Base-by-base conservation (phyloP, 1,140 invertebrate species). In the Zaprionus lachaisei region DNA sequence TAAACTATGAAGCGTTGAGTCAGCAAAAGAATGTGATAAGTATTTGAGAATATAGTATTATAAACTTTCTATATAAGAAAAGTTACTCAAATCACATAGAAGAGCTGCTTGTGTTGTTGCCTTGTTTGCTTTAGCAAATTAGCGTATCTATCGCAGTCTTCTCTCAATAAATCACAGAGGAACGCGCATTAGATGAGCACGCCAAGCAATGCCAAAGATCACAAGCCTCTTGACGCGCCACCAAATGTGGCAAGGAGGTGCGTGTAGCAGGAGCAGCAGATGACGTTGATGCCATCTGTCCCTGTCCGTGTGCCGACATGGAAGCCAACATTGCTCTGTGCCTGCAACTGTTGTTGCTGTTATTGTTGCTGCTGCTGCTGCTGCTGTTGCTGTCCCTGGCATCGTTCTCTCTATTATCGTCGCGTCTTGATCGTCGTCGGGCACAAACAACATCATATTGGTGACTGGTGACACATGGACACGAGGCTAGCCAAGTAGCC, bases 381-480 rank as follows among this genome's bases (percentile, higher is more conserved):
- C 12, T 55, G 37, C 20, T 62, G 47, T 5, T 37, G 58, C 58
- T 69, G 70, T 63, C 68, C 20, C 44, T 31, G 67, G 56, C 44
- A 61, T 20, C 31, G 38, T 65, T 66, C 78, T 69, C 79, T 77
- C 85, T 85, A 90, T 82, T 89, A 89, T 90, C 83, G 80, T 78
- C 54, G 44, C 54, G 62, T 75, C 64, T 71, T 70, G 85, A 89
- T 89, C 85, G 76, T 71, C 74, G 67, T 80, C 61, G 24, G 73
- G 38, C 69, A 68, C 70, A 80, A 87, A 87, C 77, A 76, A 81
- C 83, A 87, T 89, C 84, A 83, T 86, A 87, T 86, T 83, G 84
- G 66, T 84, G 83, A 83, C 83, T 89, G 78, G 64, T 87, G 83
- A 87, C 83, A 89, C 84, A 89, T 87, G 81, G 77, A 89, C 80